These are phyloP conservation scores for Drosophila bunnanda DNA, from an alignment of 2,888 invertebrate species.

Conservation along the genomic window DNA sequence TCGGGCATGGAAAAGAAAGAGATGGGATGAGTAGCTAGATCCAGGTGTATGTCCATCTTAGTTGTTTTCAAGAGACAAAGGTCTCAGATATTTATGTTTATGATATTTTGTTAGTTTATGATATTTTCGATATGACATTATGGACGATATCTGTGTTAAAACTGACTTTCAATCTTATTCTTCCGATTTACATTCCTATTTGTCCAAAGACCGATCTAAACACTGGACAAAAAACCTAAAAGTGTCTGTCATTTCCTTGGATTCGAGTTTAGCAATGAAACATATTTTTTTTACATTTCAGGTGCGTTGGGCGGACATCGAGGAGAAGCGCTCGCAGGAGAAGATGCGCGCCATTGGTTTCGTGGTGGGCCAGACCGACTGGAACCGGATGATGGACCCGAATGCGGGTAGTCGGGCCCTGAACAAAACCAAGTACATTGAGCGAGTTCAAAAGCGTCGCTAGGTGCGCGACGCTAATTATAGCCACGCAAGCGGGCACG, in stretches of 20 bases:
- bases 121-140: not conserved
- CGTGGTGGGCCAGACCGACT: conserved; percentile 98
- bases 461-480: conserved; percentile 45
- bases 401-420: conserved; percentile 94
- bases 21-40: not conserved
- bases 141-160: not conserved
- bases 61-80: not conserved
- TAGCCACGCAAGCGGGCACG: conserved; percentile 22
- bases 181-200: not conserved
- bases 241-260: not conserved
- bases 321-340: conserved; percentile 95
- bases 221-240: not conserved
- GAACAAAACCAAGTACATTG: conserved; percentile 97
- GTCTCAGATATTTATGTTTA: no score
- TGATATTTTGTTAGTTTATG: no score
- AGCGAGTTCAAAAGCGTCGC: conserved; percentile 85
- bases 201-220: not conserved
- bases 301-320: conserved; percentile 99
- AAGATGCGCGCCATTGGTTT: conserved; percentile 98
- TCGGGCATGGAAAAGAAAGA: not conserved
- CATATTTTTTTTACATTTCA: conserved; percentile 81
- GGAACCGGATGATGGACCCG: conserved; percentile 97
- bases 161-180: not conserved
- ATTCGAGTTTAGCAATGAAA: not conserved
- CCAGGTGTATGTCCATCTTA: not conserved